Evolutionary conservation across 2,113 vertebrate genomes (phyloP).

Genomic region (Heteronetta atricapilla): DNA sequence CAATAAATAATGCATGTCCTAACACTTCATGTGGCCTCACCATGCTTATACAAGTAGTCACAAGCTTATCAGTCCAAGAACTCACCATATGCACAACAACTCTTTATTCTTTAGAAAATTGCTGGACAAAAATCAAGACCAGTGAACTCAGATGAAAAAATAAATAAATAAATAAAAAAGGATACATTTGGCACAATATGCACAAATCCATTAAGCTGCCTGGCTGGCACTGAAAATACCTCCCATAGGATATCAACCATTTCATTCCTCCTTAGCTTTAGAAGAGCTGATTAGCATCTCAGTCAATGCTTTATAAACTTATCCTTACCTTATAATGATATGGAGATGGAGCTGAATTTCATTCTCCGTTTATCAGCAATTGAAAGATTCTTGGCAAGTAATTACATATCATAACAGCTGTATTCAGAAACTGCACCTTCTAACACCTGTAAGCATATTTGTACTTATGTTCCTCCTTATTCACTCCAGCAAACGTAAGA

Average conservation of each 20-base stretch:
- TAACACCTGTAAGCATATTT: neutral
- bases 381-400: conserved; percentile 4
- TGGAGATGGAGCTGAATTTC: conserved; percentile 28
- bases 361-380: neutral
- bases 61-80: neutral
- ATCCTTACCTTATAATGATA: conserved; percentile 10
- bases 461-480: neutral
- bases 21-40: neutral
- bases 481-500: neutral
- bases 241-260: neutral
- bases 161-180: neutral
- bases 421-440: neutral
- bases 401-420: neutral
- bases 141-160: neutral
- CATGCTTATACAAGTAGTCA: neutral
- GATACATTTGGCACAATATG: neutral
- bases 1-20: neutral
- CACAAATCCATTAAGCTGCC: neutral
- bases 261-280: neutral
- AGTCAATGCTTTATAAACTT: conserved; percentile 10
- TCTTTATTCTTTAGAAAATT: neutral
- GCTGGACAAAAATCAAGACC: neutral
- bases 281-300: neutral
- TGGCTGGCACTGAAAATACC: conserved; percentile 14
- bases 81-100: neutral